A percentile compares a stretch with the other conserved stretches of the same genome.
Conservation (phyloP, 2,888 invertebrate genomes). For the Byasa hedistus region DNA sequence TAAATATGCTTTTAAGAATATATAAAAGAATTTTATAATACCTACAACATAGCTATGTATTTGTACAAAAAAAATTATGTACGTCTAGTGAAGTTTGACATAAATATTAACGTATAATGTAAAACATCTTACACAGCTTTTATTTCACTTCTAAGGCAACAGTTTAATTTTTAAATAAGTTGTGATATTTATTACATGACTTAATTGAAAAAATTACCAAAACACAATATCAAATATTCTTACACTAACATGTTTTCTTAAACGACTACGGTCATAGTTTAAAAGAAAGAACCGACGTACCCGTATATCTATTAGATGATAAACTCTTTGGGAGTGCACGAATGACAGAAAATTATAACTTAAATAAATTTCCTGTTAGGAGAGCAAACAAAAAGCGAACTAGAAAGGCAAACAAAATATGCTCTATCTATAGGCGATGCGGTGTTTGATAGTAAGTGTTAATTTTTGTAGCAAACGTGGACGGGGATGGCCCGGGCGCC, state of each 20-base stretch:
- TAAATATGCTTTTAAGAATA: not conserved
- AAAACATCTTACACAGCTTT: not conserved
- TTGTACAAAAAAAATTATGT: too few species aligned
- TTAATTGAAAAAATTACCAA: too few species aligned
- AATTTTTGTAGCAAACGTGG: slow-evolving; percentile 57
- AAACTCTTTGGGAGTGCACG: slow-evolving; percentile 57
- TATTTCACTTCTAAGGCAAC: not conserved
- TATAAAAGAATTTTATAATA: too few species aligned
- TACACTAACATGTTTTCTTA: slow-evolving; percentile 48
- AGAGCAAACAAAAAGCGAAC: slow-evolving; percentile 70
- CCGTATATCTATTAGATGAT: slow-evolving; percentile 45
- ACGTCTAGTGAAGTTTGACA: too few species aligned
- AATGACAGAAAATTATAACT: slow-evolving; percentile 77
- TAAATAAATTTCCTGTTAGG: slow-evolving; percentile 78
- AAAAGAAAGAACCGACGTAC: slow-evolving; percentile 42
- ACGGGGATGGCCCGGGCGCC: slow-evolving; percentile 33
- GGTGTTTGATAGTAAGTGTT: slow-evolving; percentile 73
- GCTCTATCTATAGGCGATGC: slow-evolving; percentile 67
- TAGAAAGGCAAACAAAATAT: slow-evolving; percentile 63
- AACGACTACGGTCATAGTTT: slow-evolving; percentile 36
- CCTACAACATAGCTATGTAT: too few species aligned
- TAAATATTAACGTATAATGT: too few species aligned
- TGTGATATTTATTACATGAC: too few species aligned
- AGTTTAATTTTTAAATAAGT: not conserved
- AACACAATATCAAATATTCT: not conserved